Evolutionary conservation across 1,140 invertebrate species (phyloP).

Genomic region (Meteorus sp.): DNA sequence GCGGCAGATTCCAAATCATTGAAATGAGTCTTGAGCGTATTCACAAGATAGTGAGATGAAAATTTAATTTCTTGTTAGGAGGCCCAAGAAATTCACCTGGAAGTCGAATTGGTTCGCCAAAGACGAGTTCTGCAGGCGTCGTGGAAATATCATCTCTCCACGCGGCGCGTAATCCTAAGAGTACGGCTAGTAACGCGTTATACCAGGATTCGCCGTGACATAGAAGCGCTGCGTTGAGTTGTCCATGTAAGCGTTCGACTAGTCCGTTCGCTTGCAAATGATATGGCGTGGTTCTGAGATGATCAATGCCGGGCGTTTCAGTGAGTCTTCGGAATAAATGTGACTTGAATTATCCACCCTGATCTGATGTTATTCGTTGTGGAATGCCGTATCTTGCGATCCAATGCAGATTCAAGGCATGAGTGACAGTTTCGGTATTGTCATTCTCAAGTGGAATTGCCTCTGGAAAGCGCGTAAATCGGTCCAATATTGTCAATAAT

Average conservation of each 20-base stretch:
- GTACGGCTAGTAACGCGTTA: slow-evolving; percentile 40
- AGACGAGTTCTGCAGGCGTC: slow-evolving; percentile 46
- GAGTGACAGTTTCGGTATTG: slow-evolving; percentile 30
- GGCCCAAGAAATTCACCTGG: slow-evolving; percentile 44
- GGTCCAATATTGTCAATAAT: slow-evolving; percentile 36
- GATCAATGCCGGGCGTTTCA: slow-evolving; percentile 31
- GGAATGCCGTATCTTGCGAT: slow-evolving; percentile 40
- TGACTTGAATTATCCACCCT: slow-evolving; percentile 41
- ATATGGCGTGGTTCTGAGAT: slow-evolving; percentile 33
- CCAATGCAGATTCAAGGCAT: slow-evolving; percentile 31
- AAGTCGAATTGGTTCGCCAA: slow-evolving; percentile 40
- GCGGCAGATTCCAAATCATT: slow-evolving; percentile 8
- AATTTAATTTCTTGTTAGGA: background rate
- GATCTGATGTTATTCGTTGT: slow-evolving; percentile 39
- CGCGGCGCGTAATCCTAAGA: slow-evolving; percentile 40
- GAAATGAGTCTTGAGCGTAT: slow-evolving; percentile 13
- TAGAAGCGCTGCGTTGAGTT: slow-evolving; percentile 45
- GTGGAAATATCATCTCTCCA: slow-evolving; percentile 37
- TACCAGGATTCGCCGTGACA: slow-evolving; percentile 35
- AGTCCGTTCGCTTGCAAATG: slow-evolving; percentile 49
- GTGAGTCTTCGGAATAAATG: slow-evolving; percentile 33
- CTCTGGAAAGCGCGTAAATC: slow-evolving; percentile 36
- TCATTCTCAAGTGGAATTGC: slow-evolving; percentile 36
- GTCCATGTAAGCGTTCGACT: slow-evolving; percentile 50
- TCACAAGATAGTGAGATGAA: background rate